Evolutionary conservation across 2,888 invertebrate species (phyloP).

Genomic region (Philereme transversata): DNA sequence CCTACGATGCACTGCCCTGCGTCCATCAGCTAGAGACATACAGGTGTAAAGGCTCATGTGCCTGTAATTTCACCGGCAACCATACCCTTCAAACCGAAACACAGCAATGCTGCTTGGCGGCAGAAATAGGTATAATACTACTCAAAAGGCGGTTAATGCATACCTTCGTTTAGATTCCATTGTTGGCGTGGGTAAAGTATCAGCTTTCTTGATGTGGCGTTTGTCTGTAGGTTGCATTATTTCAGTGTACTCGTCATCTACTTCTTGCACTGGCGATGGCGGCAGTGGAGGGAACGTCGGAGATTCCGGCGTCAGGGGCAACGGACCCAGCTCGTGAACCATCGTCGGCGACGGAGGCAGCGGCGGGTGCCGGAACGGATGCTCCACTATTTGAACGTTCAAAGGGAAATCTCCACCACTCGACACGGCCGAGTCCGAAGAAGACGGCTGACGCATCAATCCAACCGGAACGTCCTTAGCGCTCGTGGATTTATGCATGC

Average conservation of each 20-base stretch:
- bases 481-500: constrained; percentile 90
- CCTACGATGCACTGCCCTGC: too few relatives aligned
- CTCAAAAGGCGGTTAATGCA: too few relatives aligned
- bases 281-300: constrained; percentile 90
- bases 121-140: too few relatives aligned
- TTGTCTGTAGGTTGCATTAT: constrained; percentile 82
- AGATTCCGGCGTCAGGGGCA: constrained; percentile 79
- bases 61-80: too few relatives aligned
- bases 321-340: constrained; percentile 73
- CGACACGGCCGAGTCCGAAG: constrained; percentile 80
- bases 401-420: constrained; percentile 85
- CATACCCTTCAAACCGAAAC: too few relatives aligned
- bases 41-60: too few relatives aligned
- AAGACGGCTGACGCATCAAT: constrained; percentile 80
- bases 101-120: too few relatives aligned
- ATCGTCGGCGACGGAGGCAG: constrained; percentile 71
- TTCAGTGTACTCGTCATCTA: constrained; percentile 89
- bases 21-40: too few relatives aligned
- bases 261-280: constrained; percentile 92
- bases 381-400: constrained; percentile 87
- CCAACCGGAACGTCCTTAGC: constrained; percentile 88
- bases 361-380: constrained; percentile 76
- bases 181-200: constrained; percentile 81
- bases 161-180: constrained; percentile 78
- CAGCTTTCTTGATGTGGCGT: constrained; percentile 77